Evolutionary conservation across 2,113 vertebrate species (phyloP).

Genomic region (Corythornis vintsioides): DNA sequence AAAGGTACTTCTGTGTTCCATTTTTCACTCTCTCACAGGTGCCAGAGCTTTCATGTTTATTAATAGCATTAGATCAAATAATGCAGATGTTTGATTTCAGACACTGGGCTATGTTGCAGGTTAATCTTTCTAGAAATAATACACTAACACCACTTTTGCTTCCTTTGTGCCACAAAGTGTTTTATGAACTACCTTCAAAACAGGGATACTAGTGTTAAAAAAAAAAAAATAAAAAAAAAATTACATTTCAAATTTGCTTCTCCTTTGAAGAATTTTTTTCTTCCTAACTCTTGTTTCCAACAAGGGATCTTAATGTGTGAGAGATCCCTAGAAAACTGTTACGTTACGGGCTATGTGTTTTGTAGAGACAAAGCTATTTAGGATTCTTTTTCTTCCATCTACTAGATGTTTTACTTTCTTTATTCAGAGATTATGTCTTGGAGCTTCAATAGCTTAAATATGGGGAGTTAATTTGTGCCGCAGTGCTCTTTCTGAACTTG

Average conservation of each 20-base stretch:
- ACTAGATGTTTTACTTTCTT: neutral
- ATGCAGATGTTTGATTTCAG: slow-evolving; percentile 59
- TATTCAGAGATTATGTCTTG: neutral
- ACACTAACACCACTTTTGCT: neutral
- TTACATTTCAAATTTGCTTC: neutral
- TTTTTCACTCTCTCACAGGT: slow-evolving; percentile 66
- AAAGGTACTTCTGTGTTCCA: slow-evolving; percentile 54
- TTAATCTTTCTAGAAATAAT: slow-evolving; percentile 44
- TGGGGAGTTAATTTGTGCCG: neutral
- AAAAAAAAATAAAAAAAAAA: neutral
- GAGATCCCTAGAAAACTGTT: neutral
- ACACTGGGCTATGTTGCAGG: neutral
- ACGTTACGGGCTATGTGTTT: neutral
- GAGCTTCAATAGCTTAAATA: neutral
- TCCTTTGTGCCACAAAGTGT: neutral
- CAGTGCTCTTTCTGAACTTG: neutral
- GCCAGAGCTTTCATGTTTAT: slow-evolving; percentile 51
- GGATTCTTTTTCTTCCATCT: neutral
- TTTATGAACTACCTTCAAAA: slow-evolving; percentile 26
- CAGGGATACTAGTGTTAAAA: neutral
- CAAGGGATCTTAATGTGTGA: neutral
- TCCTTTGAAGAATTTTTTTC: neutral
- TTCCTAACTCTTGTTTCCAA: neutral
- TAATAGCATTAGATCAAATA: slow-evolving; percentile 56
- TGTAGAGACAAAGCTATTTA: neutral